Evolutionary conservation across 2,113 vertebrate genomes (phyloP).

Genomic region (Amblyopsis rosae): DNA sequence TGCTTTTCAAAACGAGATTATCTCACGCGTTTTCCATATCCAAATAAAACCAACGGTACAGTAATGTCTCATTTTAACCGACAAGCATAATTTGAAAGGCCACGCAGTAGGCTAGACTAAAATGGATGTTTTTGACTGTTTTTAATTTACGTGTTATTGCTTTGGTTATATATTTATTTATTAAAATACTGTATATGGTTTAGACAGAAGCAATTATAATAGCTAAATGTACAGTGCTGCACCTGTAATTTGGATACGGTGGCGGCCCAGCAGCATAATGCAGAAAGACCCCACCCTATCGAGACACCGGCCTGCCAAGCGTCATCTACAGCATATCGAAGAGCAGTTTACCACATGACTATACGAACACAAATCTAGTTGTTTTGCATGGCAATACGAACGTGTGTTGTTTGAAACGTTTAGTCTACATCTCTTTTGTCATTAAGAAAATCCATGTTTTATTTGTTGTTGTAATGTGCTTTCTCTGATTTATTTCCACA

Average conservation of each 20-base stretch:
- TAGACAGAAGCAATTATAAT: background rate
- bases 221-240: slow-evolving; percentile 56
- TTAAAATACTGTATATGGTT: background rate
- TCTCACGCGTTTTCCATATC: background rate
- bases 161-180: background rate
- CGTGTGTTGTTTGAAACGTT: too few relatives aligned
- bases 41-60: background rate
- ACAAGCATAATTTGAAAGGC: slow-evolving; percentile 12
- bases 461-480: too few relatives aligned
- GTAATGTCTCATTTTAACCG: slow-evolving; percentile 20
- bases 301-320: slow-evolving; percentile 65
- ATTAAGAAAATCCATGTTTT: too few relatives aligned
- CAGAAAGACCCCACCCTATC: slow-evolving; percentile 82
- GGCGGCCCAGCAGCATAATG: slow-evolving; percentile 77
- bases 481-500: too few relatives aligned
- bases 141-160: background rate
- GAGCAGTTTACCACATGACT: background rate
- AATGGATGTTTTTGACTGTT: slow-evolving; percentile 9
- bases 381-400: too few relatives aligned
- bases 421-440: too few relatives aligned
- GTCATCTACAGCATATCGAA: slow-evolving; percentile 33
- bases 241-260: slow-evolving; percentile 52
- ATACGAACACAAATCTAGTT: too few relatives aligned
- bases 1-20: background rate
- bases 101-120: background rate